Base-by-base conservation (phyloP, 2,113 vertebrate genomes). In the Phycodurus eques region DNA sequence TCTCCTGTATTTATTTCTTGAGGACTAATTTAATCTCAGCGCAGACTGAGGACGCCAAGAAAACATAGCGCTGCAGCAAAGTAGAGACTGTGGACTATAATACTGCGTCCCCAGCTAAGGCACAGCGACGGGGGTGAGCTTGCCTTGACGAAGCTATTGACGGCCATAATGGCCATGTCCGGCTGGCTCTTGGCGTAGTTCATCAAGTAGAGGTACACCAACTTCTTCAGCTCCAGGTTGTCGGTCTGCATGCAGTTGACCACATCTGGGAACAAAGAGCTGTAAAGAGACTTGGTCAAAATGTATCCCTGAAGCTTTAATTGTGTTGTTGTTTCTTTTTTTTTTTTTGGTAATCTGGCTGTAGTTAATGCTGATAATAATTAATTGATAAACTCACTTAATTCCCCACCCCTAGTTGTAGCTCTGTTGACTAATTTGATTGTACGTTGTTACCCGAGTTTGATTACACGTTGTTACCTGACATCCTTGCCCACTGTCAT, bases 221-320 rank as follows among this genome's bases (percentile, higher is more conserved):
- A 88, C 87, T 99, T 99, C 93, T 99, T 99, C 83, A 99, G 89
- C 84, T 99, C 98, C 91, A 99, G 86, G 90, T 99, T 99, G 89
- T 99, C 98, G 0, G 98, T 99, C 93, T 99, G 98, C 97, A 99
- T 99, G 87, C 98, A 99, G 92, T 99, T 99, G 78, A 99, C 98
- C 87, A 99, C 98, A 62, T 99, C 98, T 76, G 98, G 98, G 61
- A 99, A 99, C 51, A 99, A 93, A 0, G 97, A 98, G 82, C 97
- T 99, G 83, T 12, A 31, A 0, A 77, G 59, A 68, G 57, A 64
- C 19, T 64, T 7, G 0, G 19, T 79, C 2, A 76, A 22, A 61
- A 9, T 44, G 19, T 5, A 43, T 7, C 46, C 4, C 8, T 7
- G 31, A 57, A 35, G 27, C 9, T 31, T 4, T 44, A 39, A 39